Conservation (phyloP, 2,797 vertebrate genomes). For the Anas bahamensis region DNA sequence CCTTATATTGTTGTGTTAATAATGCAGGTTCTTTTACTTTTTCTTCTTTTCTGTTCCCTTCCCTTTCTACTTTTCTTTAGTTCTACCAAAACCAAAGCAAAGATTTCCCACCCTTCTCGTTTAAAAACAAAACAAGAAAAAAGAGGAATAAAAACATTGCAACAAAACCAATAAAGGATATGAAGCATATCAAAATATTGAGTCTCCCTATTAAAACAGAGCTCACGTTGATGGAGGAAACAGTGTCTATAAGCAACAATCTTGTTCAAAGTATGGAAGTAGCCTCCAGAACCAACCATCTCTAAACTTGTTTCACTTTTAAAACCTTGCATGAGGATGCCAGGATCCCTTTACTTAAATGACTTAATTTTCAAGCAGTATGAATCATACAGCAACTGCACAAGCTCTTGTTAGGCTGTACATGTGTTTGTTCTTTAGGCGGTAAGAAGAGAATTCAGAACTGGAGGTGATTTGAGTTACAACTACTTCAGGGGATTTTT, state of each 20-base stretch:
- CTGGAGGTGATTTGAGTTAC: slow-evolving; percentile 67
- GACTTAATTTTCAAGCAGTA: slow-evolving; percentile 53
- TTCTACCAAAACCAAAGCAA: not conserved
- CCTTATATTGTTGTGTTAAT: not conserved
- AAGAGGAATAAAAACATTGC: not conserved
- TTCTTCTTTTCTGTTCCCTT: not conserved
- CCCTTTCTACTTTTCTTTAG: not conserved
- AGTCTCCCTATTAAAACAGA: not conserved
- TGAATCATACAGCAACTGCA: slow-evolving; percentile 43
- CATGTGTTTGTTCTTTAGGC: slow-evolving; percentile 56
- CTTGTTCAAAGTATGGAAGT: not conserved
- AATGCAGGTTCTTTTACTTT: not conserved
- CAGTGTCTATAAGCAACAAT: not conserved
- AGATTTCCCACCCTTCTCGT: not conserved
- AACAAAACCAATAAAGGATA: not conserved
- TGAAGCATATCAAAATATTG: not conserved
- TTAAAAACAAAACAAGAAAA: no score
- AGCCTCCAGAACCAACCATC: not conserved
- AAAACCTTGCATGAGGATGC: slow-evolving; percentile 26
- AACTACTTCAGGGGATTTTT: slow-evolving; percentile 42
- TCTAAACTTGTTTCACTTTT: not conserved
- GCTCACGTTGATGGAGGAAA: not conserved
- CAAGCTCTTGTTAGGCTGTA: slow-evolving; percentile 9
- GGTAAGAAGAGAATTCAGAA: slow-evolving; percentile 50
- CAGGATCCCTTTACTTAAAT: slow-evolving; percentile 23